Evolutionary conservation across 2,797 vertebrate species (phyloP).

Genomic region (Miichthys miiuy): DNA sequence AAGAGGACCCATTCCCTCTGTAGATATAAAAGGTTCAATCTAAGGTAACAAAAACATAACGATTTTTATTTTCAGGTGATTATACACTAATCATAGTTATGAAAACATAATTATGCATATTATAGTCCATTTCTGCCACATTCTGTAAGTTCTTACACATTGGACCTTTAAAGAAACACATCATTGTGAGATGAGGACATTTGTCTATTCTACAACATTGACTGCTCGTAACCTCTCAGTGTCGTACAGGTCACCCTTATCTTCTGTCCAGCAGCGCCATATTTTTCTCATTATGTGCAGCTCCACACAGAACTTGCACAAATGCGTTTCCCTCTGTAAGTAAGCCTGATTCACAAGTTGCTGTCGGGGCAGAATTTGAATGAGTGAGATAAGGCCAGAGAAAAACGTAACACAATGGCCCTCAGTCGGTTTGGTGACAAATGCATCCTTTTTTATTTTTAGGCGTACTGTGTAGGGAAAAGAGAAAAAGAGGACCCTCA

Average conservation of each 20-base stretch:
- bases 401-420: slow-evolving; percentile 76
- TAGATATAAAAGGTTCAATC: too few relatives aligned
- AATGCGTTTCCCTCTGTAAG: slow-evolving; percentile 67
- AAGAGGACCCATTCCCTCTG: too few relatives aligned
- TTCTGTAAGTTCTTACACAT: too few relatives aligned
- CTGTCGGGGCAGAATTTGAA: slow-evolving; percentile 82
- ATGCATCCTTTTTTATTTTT: slow-evolving; percentile 73
- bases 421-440: slow-evolving; percentile 73
- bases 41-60: too few relatives aligned
- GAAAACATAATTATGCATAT: too few relatives aligned
- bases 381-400: slow-evolving; percentile 78
- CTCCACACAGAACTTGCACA: slow-evolving; percentile 63
- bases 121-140: too few relatives aligned
- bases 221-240: background rate
- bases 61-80: too few relatives aligned
- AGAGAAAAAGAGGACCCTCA: slow-evolving; percentile 63
- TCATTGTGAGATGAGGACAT: slow-evolving; percentile 24
- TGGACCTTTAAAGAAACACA: slow-evolving; percentile 7
- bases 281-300: slow-evolving; percentile 69
- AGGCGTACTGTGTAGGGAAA: slow-evolving; percentile 58
- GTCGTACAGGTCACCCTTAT: slow-evolving; percentile 56
- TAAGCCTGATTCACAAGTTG: slow-evolving; percentile 78
- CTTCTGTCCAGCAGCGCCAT: slow-evolving; percentile 36
- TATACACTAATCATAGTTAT: too few relatives aligned
- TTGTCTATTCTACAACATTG: slow-evolving; percentile 39